phyloP scores from a whole-genome alignment of 2,113 vertebrate species.

The Heliornis fulica region DNA sequence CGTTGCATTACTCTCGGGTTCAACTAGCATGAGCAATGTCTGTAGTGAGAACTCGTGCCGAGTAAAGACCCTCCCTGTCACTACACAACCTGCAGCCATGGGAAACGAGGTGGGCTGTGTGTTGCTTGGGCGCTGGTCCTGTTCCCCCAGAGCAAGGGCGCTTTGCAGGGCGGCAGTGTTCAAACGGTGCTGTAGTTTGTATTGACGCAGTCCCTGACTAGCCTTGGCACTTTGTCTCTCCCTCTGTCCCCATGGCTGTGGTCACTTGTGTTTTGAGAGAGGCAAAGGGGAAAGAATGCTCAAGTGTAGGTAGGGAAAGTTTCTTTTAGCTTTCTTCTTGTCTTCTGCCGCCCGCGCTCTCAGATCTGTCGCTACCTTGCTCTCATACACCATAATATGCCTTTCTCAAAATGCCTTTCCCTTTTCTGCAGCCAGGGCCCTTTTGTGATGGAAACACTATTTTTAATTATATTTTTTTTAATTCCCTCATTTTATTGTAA shows the following conservation, averaged over 20 bases:
- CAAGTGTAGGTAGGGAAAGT: not conserved
- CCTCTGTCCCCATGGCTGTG: fast-evolving
- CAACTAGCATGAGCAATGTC: not conserved
- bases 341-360: not conserved
- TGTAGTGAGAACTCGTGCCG: not conserved
- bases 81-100: fast-evolving
- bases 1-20: not conserved
- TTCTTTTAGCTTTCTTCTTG: not conserved
- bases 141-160: not conserved
- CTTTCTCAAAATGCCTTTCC: not conserved
- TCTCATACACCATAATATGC: fast-evolving
- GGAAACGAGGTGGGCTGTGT: fast-evolving
- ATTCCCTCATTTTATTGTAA: not conserved
- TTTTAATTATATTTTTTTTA: not conserved
- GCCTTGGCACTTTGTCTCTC: not conserved
- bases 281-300: not conserved
- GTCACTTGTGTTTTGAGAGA: not conserved
- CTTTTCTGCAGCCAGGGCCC: not conserved
- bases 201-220: not conserved
- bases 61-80: not conserved
- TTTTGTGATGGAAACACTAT: not conserved
- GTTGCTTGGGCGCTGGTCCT: fast-evolving
- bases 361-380: not conserved
- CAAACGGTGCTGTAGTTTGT: not conserved
- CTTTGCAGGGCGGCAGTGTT: not conserved